Evolutionary conservation across 2,888 invertebrate species (phyloP).

Genomic region (Phanerotoma sp.): DNA sequence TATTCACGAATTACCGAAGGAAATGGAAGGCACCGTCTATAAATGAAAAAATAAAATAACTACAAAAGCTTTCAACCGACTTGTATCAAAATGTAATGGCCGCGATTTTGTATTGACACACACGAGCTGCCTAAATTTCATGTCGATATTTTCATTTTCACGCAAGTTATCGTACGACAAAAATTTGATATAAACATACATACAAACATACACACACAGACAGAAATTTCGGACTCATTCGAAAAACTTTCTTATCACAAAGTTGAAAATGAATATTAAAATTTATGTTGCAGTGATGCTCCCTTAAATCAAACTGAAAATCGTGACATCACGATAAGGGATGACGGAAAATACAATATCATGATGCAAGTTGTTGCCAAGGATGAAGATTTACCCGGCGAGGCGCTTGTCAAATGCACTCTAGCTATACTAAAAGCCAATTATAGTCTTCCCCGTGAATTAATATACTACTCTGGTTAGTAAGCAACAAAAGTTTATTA

Average conservation of each 20-base stretch:
- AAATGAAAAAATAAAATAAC: too few species aligned
- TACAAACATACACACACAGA: too few species aligned
- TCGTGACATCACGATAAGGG: slow-evolving; percentile 41
- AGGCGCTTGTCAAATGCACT: slow-evolving; percentile 47
- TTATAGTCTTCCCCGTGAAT: slow-evolving; percentile 47
- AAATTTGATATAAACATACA: too few species aligned
- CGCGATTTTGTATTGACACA: too few species aligned
- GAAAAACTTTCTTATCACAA: neutral
- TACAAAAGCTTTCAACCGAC: too few species aligned
- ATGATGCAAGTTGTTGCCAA: slow-evolving; percentile 46
- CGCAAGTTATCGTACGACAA: too few species aligned
- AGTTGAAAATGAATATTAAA: neutral
- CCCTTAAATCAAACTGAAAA: slow-evolving; percentile 37
- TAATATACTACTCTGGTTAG: slow-evolving; percentile 52
- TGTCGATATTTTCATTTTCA: too few species aligned
- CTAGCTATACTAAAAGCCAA: slow-evolving; percentile 49
- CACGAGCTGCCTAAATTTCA: too few species aligned
- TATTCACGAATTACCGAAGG: too few species aligned
- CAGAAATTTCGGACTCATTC: too few species aligned
- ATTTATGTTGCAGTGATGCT: slow-evolving; percentile 39
- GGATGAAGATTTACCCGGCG: slow-evolving; percentile 45
- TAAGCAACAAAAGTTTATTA: slow-evolving; percentile 6
- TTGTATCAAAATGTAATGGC: too few species aligned
- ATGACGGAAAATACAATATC: slow-evolving; percentile 47
- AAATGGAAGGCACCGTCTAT: too few species aligned